Evolutionary conservation across 2,888 invertebrate species (phyloP).

Genomic region (Eupelmus urozonus): DNA sequence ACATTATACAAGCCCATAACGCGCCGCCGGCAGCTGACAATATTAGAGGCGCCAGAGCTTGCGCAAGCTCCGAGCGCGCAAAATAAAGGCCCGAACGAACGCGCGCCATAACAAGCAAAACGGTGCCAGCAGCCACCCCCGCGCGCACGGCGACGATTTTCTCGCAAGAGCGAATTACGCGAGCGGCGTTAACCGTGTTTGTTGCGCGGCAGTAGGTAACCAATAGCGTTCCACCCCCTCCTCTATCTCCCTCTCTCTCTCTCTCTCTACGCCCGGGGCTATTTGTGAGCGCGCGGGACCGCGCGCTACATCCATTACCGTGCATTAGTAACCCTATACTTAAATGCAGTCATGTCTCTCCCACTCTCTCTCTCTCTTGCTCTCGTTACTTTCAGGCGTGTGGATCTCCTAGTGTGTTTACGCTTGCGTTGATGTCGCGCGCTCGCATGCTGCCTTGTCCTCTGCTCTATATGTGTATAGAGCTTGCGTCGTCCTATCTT

Average conservation of each 20-base stretch:
- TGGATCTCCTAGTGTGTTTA: neutral
- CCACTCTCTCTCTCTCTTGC: neutral
- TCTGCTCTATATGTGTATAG: too few relatives aligned
- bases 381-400: neutral
- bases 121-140: too few relatives aligned
- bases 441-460: too few relatives aligned
- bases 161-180: constrained; percentile 32
- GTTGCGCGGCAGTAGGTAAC: constrained; percentile 35
- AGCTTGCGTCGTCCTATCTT: too few relatives aligned
- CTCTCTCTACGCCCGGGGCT: neutral
- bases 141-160: constrained; percentile 25
- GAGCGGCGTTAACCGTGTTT: constrained; percentile 38
- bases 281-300: constrained; percentile 7
- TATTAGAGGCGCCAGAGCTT: too few relatives aligned
- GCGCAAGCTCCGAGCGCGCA: too few relatives aligned
- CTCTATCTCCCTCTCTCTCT: neutral
- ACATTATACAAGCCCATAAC: too few relatives aligned
- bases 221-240: constrained; percentile 17
- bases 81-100: too few relatives aligned
- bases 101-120: too few relatives aligned
- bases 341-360: constrained; percentile 39
- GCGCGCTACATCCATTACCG: constrained; percentile 48
- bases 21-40: too few relatives aligned
- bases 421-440: neutral
- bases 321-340: constrained; percentile 58